phyloP scores from a whole-genome alignment of 2,797 vertebrate species.

The Staurois parvus region DNA sequence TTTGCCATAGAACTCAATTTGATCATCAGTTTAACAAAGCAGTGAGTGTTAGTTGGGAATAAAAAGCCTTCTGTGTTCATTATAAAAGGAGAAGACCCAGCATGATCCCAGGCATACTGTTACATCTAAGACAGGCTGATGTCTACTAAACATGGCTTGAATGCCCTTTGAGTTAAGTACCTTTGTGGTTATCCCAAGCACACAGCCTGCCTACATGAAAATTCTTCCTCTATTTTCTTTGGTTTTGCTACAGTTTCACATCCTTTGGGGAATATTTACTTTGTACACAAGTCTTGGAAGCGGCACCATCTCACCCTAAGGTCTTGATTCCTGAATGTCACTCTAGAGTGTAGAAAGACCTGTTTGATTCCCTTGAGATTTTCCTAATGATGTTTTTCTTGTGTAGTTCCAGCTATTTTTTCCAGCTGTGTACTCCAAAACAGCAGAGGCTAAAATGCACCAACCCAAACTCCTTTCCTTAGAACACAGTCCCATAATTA shows the following conservation, averaged over 20 bases:
- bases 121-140: slow-evolving; percentile 12
- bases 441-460: slow-evolving; percentile 72
- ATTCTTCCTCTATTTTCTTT: slow-evolving; percentile 39
- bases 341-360: slow-evolving; percentile 27
- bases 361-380: slow-evolving; percentile 34
- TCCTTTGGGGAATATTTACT: slow-evolving; percentile 52
- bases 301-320: slow-evolving; percentile 30
- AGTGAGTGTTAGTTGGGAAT: background rate
- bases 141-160: slow-evolving; percentile 41
- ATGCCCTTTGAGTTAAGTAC: slow-evolving; percentile 41
- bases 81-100: slow-evolving; percentile 12
- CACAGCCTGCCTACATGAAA: slow-evolving; percentile 19
- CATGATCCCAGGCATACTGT: background rate
- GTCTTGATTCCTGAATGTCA: slow-evolving; percentile 35
- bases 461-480: slow-evolving; percentile 74
- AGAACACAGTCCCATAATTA: slow-evolving; percentile 79
- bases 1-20: background rate
- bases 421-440: slow-evolving; percentile 74
- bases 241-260: slow-evolving; percentile 50
- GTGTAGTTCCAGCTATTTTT: slow-evolving; percentile 65
- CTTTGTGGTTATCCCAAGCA: slow-evolving; percentile 43
- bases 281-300: slow-evolving; percentile 46
- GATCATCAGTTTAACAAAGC: background rate
- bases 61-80: slow-evolving; percentile 9
- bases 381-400: slow-evolving; percentile 54